A percentile compares a stretch with the other conserved stretches of the same genome.
Evolutionary conservation across 1,140 invertebrate genomes (phyloP).

Genomic region (Drosophila kohkoa): DNA sequence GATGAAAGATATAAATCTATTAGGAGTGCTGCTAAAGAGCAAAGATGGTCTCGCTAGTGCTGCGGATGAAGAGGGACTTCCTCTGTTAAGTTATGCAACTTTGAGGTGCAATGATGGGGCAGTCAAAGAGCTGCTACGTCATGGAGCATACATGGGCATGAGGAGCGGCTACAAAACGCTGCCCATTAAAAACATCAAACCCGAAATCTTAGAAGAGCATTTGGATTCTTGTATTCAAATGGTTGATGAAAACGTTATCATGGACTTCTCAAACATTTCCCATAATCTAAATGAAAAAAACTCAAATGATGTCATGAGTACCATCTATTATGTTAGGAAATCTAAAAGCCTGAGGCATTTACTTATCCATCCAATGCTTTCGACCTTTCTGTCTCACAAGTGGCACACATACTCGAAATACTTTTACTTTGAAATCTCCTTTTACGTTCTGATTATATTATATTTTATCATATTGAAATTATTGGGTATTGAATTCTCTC

Average conservation of each 20-base stretch:
- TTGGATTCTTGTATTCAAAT: background rate
- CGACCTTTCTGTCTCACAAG: background rate
- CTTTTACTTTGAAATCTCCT: background rate
- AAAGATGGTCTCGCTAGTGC: background rate
- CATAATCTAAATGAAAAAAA: background rate
- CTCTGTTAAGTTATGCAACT: background rate
- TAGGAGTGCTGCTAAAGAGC: background rate
- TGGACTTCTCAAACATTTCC: conserved; percentile 3
- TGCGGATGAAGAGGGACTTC: background rate
- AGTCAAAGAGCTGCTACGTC: background rate
- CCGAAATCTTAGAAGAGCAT: background rate
- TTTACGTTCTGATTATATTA: background rate
- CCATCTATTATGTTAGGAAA: background rate
- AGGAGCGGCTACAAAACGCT: conserved; percentile 1
- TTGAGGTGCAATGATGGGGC: background rate
- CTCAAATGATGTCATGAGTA: background rate
- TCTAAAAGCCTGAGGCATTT: background rate
- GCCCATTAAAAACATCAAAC: background rate
- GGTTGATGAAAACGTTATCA: background rate
- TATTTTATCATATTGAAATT: background rate
- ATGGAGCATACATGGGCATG: conserved; percentile 17
- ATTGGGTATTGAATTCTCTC: background rate
- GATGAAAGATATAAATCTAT: background rate
- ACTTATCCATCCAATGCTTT: conserved; percentile 2
- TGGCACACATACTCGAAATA: background rate